These are phyloP conservation scores for Lampropteryx suffumata DNA, from an alignment of 2,888 invertebrate genomes.

Conservation along the genomic window DNA sequence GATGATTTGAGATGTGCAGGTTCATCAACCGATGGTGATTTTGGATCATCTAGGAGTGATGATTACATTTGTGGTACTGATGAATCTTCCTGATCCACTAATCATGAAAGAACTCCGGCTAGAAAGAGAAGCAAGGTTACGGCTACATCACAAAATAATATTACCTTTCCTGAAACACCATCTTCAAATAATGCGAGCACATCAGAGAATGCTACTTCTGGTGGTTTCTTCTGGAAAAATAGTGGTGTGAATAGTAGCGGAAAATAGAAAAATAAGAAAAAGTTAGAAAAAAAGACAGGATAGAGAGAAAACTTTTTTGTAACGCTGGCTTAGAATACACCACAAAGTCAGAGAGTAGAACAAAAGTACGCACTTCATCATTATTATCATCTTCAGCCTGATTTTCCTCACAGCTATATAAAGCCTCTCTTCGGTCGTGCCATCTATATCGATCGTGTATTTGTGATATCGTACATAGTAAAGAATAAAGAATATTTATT, in stretches of 20 bases:
- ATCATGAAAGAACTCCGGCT: slow-evolving; percentile 20
- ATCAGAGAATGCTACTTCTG: neutral
- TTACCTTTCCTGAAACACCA: neutral
- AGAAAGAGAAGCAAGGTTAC: slow-evolving; percentile 14
- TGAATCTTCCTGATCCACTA: slow-evolving; percentile 21
- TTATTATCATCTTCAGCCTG: too few relatives aligned
- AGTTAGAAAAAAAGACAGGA: neutral
- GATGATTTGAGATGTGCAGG: slow-evolving; percentile 11
- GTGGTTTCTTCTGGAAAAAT: neutral
- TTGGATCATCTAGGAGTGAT: slow-evolving; percentile 25
- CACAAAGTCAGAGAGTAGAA: too few relatives aligned
- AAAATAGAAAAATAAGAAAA: neutral
- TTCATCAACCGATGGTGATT: slow-evolving; percentile 21
- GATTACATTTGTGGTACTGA: slow-evolving; percentile 22
- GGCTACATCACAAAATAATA: slow-evolving; percentile 13
- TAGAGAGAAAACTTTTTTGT: too few relatives aligned
- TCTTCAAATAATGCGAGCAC: neutral
- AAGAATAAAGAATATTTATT: too few relatives aligned
- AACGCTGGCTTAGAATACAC: too few relatives aligned
- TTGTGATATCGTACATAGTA: too few relatives aligned
- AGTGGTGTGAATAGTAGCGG: neutral
- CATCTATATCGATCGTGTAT: too few relatives aligned
- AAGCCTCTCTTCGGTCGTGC: too few relatives aligned
- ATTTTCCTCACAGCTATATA: too few relatives aligned
- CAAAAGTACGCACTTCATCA: too few relatives aligned